Conservation (phyloP, 1,140 invertebrate genomes). For the Tetramorium simillimum region DNA sequence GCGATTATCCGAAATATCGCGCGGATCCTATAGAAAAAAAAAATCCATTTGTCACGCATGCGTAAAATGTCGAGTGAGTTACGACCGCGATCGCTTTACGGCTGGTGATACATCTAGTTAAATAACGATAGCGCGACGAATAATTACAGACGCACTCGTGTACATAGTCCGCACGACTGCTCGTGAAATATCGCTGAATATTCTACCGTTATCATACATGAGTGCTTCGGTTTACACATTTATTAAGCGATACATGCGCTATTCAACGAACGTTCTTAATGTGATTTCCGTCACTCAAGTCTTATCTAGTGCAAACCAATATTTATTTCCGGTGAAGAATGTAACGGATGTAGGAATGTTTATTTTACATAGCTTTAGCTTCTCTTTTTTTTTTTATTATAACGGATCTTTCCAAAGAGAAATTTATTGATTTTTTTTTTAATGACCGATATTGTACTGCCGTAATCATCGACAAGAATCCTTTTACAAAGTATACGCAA, state of each 20-base stretch:
- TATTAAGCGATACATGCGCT: neutral
- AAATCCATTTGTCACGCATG: slow-evolving; percentile 50
- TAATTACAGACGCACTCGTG: slow-evolving; percentile 33
- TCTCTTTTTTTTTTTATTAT: neutral
- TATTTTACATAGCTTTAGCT: neutral
- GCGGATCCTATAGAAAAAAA: slow-evolving; percentile 18
- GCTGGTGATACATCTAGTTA: slow-evolving; percentile 50
- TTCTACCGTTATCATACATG: slow-evolving; percentile 37
- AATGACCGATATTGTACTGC: neutral
- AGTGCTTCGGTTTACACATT: slow-evolving; percentile 8
- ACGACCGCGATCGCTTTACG: slow-evolving; percentile 49
- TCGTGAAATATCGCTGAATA: slow-evolving; percentile 57
- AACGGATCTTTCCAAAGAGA: neutral
- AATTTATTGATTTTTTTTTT: neutral
- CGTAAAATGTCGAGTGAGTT: slow-evolving; percentile 54
- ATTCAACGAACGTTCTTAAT: neutral
- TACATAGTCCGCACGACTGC: neutral
- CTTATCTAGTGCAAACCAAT: slow-evolving; percentile 2
- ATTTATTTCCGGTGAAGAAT: neutral
- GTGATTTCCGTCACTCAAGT: neutral
- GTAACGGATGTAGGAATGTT: neutral
- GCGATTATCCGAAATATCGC: slow-evolving; percentile 55
- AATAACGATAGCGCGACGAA: slow-evolving; percentile 60
- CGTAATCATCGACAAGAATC: neutral
- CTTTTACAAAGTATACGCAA: neutral